phyloP scores from a whole-genome alignment of 2,113 vertebrate species.

The Prunella fulvescens region DNA sequence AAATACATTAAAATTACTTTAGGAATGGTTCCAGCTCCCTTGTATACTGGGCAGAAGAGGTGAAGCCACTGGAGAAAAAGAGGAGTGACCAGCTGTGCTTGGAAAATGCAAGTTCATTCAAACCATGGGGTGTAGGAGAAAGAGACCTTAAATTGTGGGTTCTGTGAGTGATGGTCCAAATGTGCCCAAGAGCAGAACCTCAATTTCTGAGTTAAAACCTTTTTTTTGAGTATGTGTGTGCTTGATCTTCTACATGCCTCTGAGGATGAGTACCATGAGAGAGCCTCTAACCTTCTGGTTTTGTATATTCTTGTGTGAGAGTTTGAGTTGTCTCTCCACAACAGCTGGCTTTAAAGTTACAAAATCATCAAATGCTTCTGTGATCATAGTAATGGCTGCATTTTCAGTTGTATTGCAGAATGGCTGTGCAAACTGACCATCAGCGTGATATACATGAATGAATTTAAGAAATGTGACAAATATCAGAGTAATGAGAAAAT shows the following conservation, averaged over 20 bases:
- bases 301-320: background rate
- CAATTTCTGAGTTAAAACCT: background rate
- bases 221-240: background rate
- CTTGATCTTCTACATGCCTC: background rate
- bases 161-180: background rate
- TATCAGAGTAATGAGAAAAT: background rate
- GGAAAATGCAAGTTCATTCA: background rate
- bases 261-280: background rate
- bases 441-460: background rate
- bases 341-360: background rate
- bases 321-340: background rate
- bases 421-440: background rate
- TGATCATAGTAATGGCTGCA: background rate
- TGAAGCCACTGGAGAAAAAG: background rate
- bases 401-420: background rate
- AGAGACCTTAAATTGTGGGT: background rate
- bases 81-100: background rate
- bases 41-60: background rate
- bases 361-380: background rate
- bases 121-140: background rate
- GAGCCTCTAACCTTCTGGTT: background rate
- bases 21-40: background rate
- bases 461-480: background rate
- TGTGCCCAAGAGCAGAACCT: background rate
- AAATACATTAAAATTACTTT: background rate